These are phyloP conservation scores for Coptotermes formosanus DNA, from an alignment of 1,140 invertebrate genomes.

Conservation along the genomic window DNA sequence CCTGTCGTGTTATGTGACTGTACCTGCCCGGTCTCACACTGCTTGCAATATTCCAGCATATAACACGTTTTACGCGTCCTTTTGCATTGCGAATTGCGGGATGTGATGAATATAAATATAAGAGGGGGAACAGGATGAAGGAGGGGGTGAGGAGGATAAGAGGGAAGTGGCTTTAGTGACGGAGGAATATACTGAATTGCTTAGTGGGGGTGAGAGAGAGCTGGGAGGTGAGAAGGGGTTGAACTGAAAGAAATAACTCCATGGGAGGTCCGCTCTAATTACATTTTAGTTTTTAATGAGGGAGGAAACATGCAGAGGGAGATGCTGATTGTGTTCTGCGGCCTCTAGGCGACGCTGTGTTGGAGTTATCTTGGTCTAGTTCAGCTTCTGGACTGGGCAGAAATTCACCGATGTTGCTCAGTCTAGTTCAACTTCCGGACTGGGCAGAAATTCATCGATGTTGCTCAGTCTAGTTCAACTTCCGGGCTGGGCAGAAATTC, in stretches of 20 bases:
- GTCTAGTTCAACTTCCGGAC: too few species aligned
- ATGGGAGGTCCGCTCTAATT: not conserved
- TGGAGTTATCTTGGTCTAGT: too few species aligned
- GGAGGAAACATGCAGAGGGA: not conserved
- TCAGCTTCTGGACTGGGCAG: too few species aligned
- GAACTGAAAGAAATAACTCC: not conserved
- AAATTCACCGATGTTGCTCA: too few species aligned
- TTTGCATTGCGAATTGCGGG: not conserved
- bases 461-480: too few species aligned
- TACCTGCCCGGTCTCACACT: not conserved
- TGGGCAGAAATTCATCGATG: too few species aligned
- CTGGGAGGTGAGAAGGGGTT: not conserved
- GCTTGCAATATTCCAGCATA: not conserved
- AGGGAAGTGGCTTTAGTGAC: not conserved
- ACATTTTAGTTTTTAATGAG: slow-evolving; percentile 19
- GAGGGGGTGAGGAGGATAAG: not conserved
- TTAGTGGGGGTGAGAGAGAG: not conserved
- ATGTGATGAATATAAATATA: slow-evolving; percentile 18
- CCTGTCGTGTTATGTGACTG: not conserved
- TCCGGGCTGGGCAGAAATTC: too few species aligned
- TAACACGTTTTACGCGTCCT: not conserved
- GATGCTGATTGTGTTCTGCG: too few species aligned
- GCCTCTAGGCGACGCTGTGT: not conserved
- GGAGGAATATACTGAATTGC: not conserved
- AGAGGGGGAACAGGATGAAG: not conserved